Evolutionary conservation across 2,797 vertebrate genomes (phyloP).

Genomic region (Enteromius fasciolatus): DNA sequence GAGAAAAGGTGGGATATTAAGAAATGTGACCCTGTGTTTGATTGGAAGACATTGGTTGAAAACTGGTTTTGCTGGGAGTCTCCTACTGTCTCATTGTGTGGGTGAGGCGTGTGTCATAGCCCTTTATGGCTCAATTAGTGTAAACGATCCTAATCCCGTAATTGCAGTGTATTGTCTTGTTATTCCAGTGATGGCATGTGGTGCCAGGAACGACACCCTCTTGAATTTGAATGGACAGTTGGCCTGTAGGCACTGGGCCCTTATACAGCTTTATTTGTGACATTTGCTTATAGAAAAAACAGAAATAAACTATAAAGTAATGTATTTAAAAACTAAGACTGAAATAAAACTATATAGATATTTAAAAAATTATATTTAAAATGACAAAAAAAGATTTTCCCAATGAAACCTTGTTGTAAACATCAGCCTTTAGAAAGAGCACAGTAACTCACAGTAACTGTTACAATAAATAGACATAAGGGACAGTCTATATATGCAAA

Average conservation of each 20-base stretch:
- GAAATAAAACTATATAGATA: background rate
- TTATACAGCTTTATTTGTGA: background rate
- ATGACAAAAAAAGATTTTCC: background rate
- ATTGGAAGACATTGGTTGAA: background rate
- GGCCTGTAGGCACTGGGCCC: background rate
- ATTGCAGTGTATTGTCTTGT: conserved; percentile 45
- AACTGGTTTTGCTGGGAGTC: background rate
- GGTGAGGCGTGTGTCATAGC: background rate
- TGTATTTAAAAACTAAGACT: background rate
- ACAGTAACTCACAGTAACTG: background rate
- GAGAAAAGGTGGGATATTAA: background rate
- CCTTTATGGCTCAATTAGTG: conserved; percentile 22
- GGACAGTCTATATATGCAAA: background rate
- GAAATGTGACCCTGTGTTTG: background rate
- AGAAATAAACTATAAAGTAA: background rate
- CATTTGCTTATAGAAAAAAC: background rate
- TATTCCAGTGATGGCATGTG: conserved; percentile 20
- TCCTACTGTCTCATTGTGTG: conserved; percentile 9
- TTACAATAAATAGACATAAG: background rate
- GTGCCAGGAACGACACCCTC: conserved; percentile 37
- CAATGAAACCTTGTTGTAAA: background rate
- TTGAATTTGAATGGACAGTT: conserved; percentile 42
- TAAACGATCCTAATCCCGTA: conserved; percentile 52
- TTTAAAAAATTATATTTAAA: background rate
- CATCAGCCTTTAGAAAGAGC: background rate